These are phyloP conservation scores for Eristalinus aeneus DNA, from an alignment of 2,888 invertebrate species.

Conservation along the genomic window DNA sequence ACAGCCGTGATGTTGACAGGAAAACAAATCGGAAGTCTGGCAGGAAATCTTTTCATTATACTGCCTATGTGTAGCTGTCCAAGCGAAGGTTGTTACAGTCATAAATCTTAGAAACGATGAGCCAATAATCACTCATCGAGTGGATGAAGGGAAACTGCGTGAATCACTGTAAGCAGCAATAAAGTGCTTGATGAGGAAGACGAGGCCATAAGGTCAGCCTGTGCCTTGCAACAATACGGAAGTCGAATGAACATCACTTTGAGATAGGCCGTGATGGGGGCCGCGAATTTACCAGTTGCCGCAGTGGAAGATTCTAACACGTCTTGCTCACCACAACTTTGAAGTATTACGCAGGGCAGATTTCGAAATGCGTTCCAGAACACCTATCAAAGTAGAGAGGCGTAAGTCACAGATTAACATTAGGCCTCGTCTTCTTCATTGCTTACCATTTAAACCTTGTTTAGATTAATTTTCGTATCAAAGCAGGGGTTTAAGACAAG, in stretches of 20 bases:
- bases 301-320: too few relatives aligned
- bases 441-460: too few relatives aligned
- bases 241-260: background rate
- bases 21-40: constrained; percentile 20
- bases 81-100: constrained; percentile 30
- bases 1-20: background rate
- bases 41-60: constrained; percentile 13
- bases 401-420: too few relatives aligned
- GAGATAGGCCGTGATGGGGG: too few relatives aligned
- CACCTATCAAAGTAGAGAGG: too few relatives aligned
- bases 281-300: too few relatives aligned
- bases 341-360: too few relatives aligned
- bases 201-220: background rate
- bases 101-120: constrained; percentile 23
- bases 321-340: too few relatives aligned
- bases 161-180: background rate
- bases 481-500: too few relatives aligned
- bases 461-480: too few relatives aligned
- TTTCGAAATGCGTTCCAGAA: too few relatives aligned
- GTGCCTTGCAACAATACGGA: background rate
- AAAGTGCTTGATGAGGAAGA: background rate
- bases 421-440: too few relatives aligned
- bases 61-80: background rate
- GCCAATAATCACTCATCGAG: constrained; percentile 11
- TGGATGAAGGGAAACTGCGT: background rate